Evolutionary conservation across 1,140 invertebrate species (phyloP).

Genomic region (Oedothorax gibbosus): DNA sequence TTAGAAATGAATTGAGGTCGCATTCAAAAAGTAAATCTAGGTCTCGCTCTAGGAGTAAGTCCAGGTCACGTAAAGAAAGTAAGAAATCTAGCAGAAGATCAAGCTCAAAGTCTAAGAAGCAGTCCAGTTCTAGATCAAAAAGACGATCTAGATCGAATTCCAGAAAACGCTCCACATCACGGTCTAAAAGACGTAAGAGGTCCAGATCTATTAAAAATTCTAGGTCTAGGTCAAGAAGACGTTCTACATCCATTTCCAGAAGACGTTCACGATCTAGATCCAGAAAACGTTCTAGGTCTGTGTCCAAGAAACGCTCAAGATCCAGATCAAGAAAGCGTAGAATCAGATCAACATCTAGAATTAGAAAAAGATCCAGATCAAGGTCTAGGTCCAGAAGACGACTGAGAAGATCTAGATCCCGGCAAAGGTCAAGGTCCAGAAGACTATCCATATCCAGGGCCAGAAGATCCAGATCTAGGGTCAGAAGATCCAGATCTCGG

Average conservation of each 20-base stretch:
- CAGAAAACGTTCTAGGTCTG: background rate
- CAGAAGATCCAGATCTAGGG: background rate
- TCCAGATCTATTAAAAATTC: background rate
- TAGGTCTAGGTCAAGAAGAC: background rate
- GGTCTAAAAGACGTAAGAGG: background rate
- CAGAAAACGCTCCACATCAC: background rate
- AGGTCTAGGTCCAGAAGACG: constrained; percentile 4
- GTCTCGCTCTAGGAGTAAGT: background rate
- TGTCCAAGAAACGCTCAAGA: background rate
- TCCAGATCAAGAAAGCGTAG: constrained; percentile 13
- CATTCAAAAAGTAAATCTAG: background rate
- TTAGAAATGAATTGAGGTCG: background rate
- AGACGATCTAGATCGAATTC: constrained; percentile 9
- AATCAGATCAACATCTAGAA: background rate
- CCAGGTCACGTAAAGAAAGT: background rate
- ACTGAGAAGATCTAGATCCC: background rate
- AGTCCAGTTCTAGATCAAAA: background rate
- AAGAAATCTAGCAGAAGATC: constrained; percentile 10
- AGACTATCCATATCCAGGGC: constrained; percentile 13
- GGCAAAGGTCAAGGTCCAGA: background rate
- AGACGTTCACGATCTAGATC: background rate
- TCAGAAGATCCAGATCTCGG: constrained; percentile 5
- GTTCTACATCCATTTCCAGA: background rate
- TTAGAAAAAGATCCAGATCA: background rate
- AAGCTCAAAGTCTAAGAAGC: constrained; percentile 1